Base-by-base conservation (phyloP, 1,140 invertebrate species). In the Drosophila melanica region DNA sequence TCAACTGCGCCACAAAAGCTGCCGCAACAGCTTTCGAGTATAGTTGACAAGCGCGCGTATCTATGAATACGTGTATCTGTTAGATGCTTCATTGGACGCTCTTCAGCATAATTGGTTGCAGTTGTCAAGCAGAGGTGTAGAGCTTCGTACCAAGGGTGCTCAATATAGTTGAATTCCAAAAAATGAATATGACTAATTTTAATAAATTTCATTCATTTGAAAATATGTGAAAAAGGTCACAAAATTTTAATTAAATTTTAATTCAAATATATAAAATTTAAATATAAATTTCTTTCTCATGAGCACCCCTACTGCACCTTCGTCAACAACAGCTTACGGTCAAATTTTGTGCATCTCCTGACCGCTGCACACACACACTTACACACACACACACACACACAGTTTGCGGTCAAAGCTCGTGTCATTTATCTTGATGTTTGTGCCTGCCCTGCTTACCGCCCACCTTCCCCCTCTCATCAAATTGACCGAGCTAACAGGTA, bases 371-470 rank as follows among this genome's bases (percentile, higher is more conserved):
- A 48, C 39, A 63, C 14, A n/a, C 20, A n/a, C 33, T n/a, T n/a
- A 48, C 12, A 30, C n/a, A 45, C 9, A 39, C 14, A 27, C 39
- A 16, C 10, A 35, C 39, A 63, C 45, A 3, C 20, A 10, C 16
- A 33, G 39, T 23, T 39, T 62, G 57, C 54, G 78, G 77, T 51
- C 66, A 71, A 60, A 55, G 69, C 23, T 81, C 65, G 33, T 53
- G 57, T 77, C 81, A 86, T 81, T 41, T 65, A 81, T 85, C 81
- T 77, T 77, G 73, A 80, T 85, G 63, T 77, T 33, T 59, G 69
- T 44, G 44, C 47, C 54, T 12, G 54, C 9, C 11, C 53, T 12
- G 18, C 18, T 14, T 18, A 11, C 14, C 37, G 5, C 2, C 12
- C 10, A 14, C 7, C 35, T 35, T 2, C 23, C 45, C 4, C 11